These are phyloP conservation scores for Platalea minor DNA, from an alignment of 2,797 vertebrate species.

Conservation along the genomic window DNA sequence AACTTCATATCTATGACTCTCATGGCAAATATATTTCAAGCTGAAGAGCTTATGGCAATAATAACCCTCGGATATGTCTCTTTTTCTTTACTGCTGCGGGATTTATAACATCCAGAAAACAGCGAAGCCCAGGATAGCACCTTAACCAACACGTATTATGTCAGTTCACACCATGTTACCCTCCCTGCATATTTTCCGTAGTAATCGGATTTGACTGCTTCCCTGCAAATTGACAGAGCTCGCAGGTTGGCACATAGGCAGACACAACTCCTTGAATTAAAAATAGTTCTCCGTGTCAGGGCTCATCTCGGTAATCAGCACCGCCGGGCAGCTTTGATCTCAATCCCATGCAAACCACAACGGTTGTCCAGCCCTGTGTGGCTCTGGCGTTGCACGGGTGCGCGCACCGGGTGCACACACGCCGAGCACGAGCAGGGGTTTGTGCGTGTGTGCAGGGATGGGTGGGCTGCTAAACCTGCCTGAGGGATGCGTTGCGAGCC, in stretches of 20 bases:
- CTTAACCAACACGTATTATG: not conserved
- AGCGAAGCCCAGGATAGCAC: conserved; percentile 16
- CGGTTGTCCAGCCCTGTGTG: accelerated
- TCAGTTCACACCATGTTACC: conserved; percentile 13
- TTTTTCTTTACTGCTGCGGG: not conserved
- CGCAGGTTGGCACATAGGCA: not conserved
- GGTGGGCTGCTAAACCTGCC: not conserved
- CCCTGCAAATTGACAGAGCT: not conserved
- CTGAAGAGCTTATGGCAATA: not conserved
- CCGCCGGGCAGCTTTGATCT: not conserved
- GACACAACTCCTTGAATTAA: conserved; percentile 14
- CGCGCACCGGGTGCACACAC: accelerated
- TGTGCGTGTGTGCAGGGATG: accelerated
- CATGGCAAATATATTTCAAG: not conserved
- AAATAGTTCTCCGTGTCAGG: not conserved
- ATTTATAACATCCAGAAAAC: conserved; percentile 19
- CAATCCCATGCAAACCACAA: accelerated
- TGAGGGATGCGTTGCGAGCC: accelerated
- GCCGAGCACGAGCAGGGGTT: accelerated
- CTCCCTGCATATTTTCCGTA: not conserved
- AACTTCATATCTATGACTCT: not conserved
- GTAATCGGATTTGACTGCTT: conserved; percentile 23
- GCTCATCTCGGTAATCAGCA: not conserved
- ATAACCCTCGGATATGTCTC: not conserved
- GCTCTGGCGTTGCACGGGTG: not conserved